Base-by-base conservation (phyloP, 2,888 invertebrate genomes). In the Gnatocerus cornutus region DNA sequence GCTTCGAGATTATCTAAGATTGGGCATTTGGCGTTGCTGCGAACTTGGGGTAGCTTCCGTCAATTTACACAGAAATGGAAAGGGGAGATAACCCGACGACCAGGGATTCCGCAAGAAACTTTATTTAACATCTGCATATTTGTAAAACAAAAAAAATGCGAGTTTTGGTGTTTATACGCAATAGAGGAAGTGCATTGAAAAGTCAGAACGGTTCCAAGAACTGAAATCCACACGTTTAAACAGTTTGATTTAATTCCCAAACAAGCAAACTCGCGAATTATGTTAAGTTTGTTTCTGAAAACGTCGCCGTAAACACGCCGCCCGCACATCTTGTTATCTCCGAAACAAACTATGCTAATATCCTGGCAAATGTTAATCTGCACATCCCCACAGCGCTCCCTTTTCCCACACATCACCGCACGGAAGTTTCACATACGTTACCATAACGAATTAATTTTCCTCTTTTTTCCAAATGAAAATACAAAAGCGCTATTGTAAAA, bases 281-380 rank as follows among this genome's bases (percentile, higher is more conserved):
- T 30, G 62, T 61, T 33, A 27, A 41, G 27, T 48, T 63, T 63
- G 10, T 10, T 4, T n/a, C 52, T 12, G 12, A 52, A 63, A 50
- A 33, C 13, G 53, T 64, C 50, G 33, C 21, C 50, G 37, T 46
- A 64, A 64, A 64, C 64, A 64, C 45, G 30, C 12, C 53, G 58
- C 46, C 53, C 59, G 52, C 52, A 45, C 58, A 67, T 58, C 67
- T 67, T 53, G 67, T 67, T 67, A 67, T 67, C 67, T 67, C 53
- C 16, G 33, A 52, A 66, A 67, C 67, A 67, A 67, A 67, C 67
- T 67, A 67, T 67, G 67, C 67, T 67, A 67, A 67, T 67, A 67
- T 67, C 67, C 67, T 48, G 65, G 50, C 53, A 39, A 67, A 53
- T 53, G 67, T 52, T 61, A 59, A 61, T 67, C 67, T 50, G 30